A percentile compares a stretch with the other conserved stretches of the same genome.
phyloP scores from a whole-genome alignment of 2,888 invertebrate genomes.

The Hemicrepidius hirtus region DNA sequence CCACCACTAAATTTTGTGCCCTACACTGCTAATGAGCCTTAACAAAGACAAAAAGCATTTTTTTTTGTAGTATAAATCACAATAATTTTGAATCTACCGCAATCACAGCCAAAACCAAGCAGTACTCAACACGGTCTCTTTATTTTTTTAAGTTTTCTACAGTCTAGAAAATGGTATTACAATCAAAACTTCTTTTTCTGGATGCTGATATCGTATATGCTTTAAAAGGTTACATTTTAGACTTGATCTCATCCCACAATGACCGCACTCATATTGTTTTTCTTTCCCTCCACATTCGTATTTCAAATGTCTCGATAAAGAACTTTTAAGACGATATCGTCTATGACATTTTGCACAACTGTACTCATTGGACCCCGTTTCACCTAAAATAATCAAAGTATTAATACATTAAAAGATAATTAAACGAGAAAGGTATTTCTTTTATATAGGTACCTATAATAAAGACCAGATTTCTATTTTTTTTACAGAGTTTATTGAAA shows the following conservation, averaged over 20 bases:
- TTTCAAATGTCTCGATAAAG: conserved; percentile 80
- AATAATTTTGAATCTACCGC: no score
- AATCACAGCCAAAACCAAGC: no score
- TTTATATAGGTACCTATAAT: no score
- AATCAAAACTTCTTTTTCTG: not conserved
- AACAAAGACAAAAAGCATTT: no score
- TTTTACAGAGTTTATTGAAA: no score
- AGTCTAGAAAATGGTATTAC: not conserved
- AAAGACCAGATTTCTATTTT: no score
- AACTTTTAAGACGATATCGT: conserved; percentile 82
- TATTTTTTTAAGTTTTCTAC: not conserved
- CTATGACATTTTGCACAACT: conserved; percentile 67
- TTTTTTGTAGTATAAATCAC: no score
- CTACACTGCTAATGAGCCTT: no score
- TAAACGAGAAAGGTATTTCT: no score
- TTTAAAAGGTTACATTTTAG: conserved; percentile 24
- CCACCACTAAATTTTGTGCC: no score
- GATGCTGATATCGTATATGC: conserved; percentile 17
- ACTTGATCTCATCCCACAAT: conserved; percentile 6
- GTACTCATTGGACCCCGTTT: not conserved
- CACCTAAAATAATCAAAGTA: not conserved
- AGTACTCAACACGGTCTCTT: no score
- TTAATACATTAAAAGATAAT: not conserved
- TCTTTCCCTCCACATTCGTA: conserved; percentile 80
- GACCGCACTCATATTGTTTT: conserved; percentile 1